These are phyloP conservation scores for Entomyzon cyanotis DNA, from an alignment of 2,113 vertebrate species.

Conservation along the genomic window DNA sequence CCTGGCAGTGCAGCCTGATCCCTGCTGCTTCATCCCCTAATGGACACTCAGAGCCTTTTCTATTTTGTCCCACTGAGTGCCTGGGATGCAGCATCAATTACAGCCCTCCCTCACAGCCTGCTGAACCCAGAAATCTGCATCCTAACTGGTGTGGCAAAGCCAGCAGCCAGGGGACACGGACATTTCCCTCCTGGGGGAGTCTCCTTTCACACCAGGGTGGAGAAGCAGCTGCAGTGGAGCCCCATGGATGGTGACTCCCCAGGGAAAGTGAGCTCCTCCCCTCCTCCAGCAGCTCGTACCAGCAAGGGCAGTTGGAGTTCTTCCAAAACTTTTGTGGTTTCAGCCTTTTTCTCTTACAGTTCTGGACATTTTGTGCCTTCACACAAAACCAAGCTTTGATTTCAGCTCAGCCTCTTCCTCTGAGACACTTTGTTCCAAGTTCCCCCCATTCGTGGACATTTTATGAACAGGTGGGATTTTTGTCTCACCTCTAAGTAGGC, in stretches of 20 bases:
- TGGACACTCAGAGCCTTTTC: too few relatives aligned
- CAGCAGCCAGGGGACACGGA: background rate
- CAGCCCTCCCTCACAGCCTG: background rate
- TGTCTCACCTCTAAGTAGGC: background rate
- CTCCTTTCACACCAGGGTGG: fast-evolving
- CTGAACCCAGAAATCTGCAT: background rate
- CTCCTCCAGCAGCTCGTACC: background rate
- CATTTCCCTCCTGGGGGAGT: background rate
- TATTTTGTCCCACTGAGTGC: background rate
- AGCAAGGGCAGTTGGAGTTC: background rate
- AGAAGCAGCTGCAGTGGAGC: background rate
- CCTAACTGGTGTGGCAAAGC: background rate
- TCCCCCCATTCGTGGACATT: background rate
- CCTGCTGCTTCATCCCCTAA: background rate
- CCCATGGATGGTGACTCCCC: fast-evolving
- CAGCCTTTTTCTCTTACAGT: background rate
- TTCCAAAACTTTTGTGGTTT: background rate
- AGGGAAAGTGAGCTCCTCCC: background rate
- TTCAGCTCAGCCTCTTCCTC: background rate
- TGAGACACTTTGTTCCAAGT: background rate
- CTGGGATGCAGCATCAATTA: background rate
- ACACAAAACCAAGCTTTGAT: background rate
- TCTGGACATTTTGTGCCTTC: background rate
- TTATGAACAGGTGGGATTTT: background rate
- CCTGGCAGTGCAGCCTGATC: background rate